Evolutionary conservation across 2,113 vertebrate species (phyloP).

Genomic region (Benitochromis conjunctus): DNA sequence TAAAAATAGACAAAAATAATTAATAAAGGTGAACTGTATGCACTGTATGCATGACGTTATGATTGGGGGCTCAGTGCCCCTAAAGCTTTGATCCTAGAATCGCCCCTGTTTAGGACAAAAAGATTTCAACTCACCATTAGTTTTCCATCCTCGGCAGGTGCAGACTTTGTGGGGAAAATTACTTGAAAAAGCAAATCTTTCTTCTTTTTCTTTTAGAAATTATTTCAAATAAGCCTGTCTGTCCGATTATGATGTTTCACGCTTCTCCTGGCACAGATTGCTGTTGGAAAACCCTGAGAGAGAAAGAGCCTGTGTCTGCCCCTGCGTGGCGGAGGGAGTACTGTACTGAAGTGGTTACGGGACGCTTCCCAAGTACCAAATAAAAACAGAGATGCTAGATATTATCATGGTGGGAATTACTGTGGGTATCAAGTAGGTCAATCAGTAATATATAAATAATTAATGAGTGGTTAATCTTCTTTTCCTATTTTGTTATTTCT

Average conservation of each 20-base stretch:
- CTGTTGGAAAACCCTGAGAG: background rate
- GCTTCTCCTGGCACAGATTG: background rate
- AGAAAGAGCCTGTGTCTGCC: constrained; percentile 5
- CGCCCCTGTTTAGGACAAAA: background rate
- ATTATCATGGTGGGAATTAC: background rate
- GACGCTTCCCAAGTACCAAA: constrained; percentile 32
- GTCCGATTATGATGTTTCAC: background rate
- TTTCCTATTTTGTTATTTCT: background rate
- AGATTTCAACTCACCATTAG: constrained; percentile 53
- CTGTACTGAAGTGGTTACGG: constrained; percentile 47
- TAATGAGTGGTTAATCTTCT: background rate
- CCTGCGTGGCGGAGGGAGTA: background rate
- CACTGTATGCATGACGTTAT: no score
- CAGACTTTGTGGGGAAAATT: background rate
- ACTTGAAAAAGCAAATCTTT: background rate
- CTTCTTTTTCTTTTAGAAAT: background rate
- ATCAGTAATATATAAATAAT: background rate
- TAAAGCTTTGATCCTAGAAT: no score
- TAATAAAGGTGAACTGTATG: no score
- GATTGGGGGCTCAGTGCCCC: no score
- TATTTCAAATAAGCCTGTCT: background rate
- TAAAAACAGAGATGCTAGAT: constrained; percentile 4
- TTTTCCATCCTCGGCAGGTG: constrained; percentile 28
- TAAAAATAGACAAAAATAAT: no score
- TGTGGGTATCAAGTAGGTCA: background rate